A percentile compares a stretch with the other conserved stretches of the same genome.
phyloP scores from a whole-genome alignment of 2,888 invertebrate genomes.

The Stramonita haemastoma region DNA sequence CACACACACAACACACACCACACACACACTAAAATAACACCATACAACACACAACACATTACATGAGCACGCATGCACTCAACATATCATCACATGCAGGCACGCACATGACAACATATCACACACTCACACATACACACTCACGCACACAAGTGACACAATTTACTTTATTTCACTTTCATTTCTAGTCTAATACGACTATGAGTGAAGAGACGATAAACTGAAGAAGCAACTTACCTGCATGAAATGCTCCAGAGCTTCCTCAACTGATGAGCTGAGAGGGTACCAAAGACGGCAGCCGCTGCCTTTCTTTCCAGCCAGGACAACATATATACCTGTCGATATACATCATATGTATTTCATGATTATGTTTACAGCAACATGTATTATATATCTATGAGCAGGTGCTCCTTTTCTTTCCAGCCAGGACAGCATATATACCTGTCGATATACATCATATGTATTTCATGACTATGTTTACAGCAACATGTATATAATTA shows the following conservation, averaged over 20 bases:
- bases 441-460: too few species aligned
- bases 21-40: too few species aligned
- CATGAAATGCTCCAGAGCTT: slow-evolving; percentile 80
- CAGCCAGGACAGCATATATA: too few species aligned
- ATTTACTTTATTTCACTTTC: too few species aligned
- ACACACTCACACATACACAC: neutral
- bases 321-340: slow-evolving; percentile 80
- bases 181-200: too few species aligned
- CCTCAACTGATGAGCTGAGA: slow-evolving; percentile 82
- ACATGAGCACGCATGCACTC: too few species aligned
- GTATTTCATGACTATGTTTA: neutral
- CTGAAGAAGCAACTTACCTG: slow-evolving; percentile 58
- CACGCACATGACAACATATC: too few species aligned
- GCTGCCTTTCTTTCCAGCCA: slow-evolving; percentile 85
- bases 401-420: too few species aligned
- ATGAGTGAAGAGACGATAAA: neutral
- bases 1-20: too few species aligned
- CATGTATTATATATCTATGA: too few species aligned
- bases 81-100: too few species aligned
- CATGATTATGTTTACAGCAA: neutral
- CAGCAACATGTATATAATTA: neutral
- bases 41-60: too few species aligned
- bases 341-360: neutral
- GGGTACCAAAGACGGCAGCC: slow-evolving; percentile 82
- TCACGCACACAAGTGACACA: neutral